A percentile compares a stretch with the other conserved stretches of the same genome.
phyloP scores from a whole-genome alignment of 2,888 invertebrate species.

The Spilosoma lubricipeda region DNA sequence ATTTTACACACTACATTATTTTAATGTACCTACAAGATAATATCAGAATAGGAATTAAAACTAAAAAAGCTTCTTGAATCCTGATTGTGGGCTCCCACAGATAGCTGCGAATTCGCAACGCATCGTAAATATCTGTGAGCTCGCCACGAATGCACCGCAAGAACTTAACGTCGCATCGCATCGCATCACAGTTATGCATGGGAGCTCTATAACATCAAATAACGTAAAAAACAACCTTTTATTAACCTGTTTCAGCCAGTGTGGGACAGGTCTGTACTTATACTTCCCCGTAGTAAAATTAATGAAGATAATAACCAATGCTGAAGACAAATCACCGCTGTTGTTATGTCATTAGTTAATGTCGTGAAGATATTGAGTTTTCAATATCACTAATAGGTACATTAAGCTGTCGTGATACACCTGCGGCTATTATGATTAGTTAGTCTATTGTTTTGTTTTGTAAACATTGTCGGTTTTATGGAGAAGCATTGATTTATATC shows the following conservation, averaged over 20 bases:
- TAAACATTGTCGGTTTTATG: conserved; percentile 26
- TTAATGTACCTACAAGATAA: no score
- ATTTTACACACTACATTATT: no score
- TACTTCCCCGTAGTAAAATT: conserved; percentile 25
- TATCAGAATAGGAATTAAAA: no score
- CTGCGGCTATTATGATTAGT: conserved; percentile 41
- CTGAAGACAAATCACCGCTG: conserved; percentile 38
- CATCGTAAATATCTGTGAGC: no score
- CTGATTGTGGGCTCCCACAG: no score
- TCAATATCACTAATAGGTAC: conserved; percentile 61
- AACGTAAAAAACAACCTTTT: neutral
- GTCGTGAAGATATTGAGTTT: conserved; percentile 57
- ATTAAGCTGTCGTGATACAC: conserved; percentile 47
- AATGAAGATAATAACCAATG: conserved; percentile 32
- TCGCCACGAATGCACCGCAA: no score
- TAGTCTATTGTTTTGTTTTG: conserved; percentile 19
- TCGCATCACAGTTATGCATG: no score
- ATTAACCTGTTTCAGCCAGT: neutral
- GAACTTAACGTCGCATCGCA: no score
- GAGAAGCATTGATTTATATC: neutral
- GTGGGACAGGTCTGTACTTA: neutral
- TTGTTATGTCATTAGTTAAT: conserved; percentile 50
- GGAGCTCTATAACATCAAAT: neutral
- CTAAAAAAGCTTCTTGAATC: neutral
- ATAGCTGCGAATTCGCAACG: no score